Percentiles rank a stretch among this genome's conserved stretches.
Evolutionary conservation across 2,888 invertebrate species (phyloP).

Genomic region (Melanophora roralis): DNA sequence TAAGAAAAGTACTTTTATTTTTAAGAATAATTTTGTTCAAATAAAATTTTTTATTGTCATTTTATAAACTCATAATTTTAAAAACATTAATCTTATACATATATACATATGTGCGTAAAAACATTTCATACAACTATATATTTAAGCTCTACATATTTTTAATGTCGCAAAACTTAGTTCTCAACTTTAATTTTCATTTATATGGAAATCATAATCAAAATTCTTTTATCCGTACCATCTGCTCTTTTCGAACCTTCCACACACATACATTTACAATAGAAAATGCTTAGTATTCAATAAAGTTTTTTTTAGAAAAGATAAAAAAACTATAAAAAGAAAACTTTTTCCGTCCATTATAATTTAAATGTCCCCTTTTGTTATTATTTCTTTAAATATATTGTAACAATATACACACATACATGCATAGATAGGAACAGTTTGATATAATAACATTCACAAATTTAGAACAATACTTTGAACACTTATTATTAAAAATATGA

Average conservation of each 20-base stretch:
- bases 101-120: background rate
- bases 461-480: background rate
- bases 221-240: background rate
- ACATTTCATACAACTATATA: constrained; percentile 17
- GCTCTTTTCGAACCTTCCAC: background rate
- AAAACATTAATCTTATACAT: background rate
- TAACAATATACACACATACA: too few species aligned
- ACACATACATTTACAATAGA: background rate
- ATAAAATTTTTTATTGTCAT: too few species aligned
- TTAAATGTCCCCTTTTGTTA: constrained; percentile 45
- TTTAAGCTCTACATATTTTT: constrained; percentile 29
- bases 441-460: too few species aligned
- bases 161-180: background rate
- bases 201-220: constrained; percentile 16
- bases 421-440: too few species aligned
- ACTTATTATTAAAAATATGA: too few species aligned
- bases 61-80: too few species aligned
- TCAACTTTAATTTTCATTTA: background rate
- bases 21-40: too few species aligned
- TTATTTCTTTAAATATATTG: background rate
- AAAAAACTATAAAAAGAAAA: constrained; percentile 1
- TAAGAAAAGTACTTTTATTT: too few species aligned
- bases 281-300: constrained; percentile 32
- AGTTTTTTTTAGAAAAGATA: background rate
- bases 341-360: constrained; percentile 16